Evolutionary conservation across 2,888 invertebrate species (phyloP), one percentile per base, ranked within the genome.

Genomic region (Lasioglossum lativentre): DNA sequence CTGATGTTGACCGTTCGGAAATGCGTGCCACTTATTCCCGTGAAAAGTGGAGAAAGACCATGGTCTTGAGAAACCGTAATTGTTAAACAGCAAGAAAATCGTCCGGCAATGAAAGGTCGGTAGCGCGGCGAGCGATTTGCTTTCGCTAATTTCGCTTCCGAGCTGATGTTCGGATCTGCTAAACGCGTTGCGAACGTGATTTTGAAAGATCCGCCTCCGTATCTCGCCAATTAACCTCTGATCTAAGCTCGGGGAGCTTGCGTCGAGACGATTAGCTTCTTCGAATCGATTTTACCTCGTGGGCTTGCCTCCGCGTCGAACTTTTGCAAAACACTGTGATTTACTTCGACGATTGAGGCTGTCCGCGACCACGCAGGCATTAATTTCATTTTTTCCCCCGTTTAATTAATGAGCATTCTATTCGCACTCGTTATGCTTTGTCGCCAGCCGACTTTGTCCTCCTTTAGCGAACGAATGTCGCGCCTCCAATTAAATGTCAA

Each of bases 91-190:
- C 30, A 73, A 75, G 59, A 78, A 85, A 78, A 77, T 63, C 56
- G 72, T 63, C 27, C 68, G 59, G 27, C 70, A 88, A 83, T 79
- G 83, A 81, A 83, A 86, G 79, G 77, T 85, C 52, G 80, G 47
- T n/a, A 68, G 71, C 52, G 38, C 74, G 63, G 71, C 77, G 68
- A 30, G 59, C 42, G 83, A 63, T 63, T 81, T 78, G 82, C 76
- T 71, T 72, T 63, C 42, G 75, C 75, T 80, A 82, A 88, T 88
- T 88, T 82, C 73, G 72, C 79, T 72, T 77, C 66, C 75, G 75
- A 88, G 78, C 52, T 59, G 73, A 80, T 52, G 72, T 42, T 78
- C 75, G 42, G 80, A 80, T 68, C 63, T 40, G 83, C 74, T 75
- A 70, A 47, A 74, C 68, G 71, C 76, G 79, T 83, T 75, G 38